Evolutionary conservation across 2,113 vertebrate genomes (phyloP).

Genomic region (Poeciliopsis turrubarensis): DNA sequence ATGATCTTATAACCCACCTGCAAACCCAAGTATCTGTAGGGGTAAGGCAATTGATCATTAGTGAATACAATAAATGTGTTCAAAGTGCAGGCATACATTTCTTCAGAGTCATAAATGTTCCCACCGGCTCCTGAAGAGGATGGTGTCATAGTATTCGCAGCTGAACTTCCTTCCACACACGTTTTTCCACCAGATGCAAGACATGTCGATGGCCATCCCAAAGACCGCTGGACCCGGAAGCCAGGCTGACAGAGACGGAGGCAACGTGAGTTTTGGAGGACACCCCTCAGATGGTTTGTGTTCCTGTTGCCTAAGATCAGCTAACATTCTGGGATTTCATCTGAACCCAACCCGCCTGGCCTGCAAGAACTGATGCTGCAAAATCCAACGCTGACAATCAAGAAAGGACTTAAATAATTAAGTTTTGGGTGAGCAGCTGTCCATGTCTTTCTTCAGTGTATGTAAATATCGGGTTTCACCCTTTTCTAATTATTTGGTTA

Average conservation of each 20-base stretch:
- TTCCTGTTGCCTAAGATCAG: not conserved
- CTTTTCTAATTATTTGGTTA: not conserved
- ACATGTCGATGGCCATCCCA: slow-evolving; percentile 88
- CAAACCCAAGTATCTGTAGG: slow-evolving; percentile 89
- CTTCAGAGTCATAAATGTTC: not conserved
- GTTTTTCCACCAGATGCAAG: slow-evolving; percentile 88
- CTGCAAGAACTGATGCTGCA: not conserved
- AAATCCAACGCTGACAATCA: not conserved
- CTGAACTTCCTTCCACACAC: slow-evolving; percentile 80
- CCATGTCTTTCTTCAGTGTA: too few species aligned
- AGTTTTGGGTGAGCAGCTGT: not conserved
- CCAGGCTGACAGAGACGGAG: slow-evolving; percentile 83
- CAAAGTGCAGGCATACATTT: not conserved
- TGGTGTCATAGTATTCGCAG: slow-evolving; percentile 92
- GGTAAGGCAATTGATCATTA: slow-evolving; percentile 7
- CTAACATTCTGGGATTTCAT: not conserved
- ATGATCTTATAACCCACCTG: slow-evolving; percentile 88
- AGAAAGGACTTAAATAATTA: not conserved
- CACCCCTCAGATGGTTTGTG: not conserved
- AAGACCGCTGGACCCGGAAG: slow-evolving; percentile 89
- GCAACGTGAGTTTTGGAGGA: not conserved
- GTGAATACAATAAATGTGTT: not conserved
- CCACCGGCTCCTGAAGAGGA: slow-evolving; percentile 88
- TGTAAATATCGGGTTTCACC: not conserved
- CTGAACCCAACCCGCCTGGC: too few species aligned